These are phyloP conservation scores for Phrixothrix hirtus DNA, from an alignment of 2,888 invertebrate species.

Conservation along the genomic window DNA sequence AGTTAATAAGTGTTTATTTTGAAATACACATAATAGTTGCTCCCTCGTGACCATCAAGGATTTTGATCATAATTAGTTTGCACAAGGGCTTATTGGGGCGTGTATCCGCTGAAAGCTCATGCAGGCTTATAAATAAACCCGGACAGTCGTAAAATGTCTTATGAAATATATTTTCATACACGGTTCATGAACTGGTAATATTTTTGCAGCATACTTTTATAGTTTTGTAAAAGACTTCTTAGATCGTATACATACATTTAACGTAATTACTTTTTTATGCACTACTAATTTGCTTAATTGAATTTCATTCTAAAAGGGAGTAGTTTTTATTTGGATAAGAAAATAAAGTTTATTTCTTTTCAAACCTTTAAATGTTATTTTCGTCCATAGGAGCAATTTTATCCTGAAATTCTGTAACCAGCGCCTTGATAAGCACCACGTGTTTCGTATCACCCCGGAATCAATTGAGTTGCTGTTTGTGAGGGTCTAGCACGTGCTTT, in stretches of 20 bases:
- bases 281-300: too few species aligned
- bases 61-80: conserved; percentile 18
- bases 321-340: background rate
- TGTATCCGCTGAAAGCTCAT: conserved; percentile 10
- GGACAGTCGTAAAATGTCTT: conserved; percentile 8
- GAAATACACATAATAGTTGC: too few species aligned
- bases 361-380: conserved; percentile 1
- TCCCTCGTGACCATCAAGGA: conserved; percentile 12
- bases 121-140: conserved; percentile 3
- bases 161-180: background rate
- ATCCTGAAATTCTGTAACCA: conserved; percentile 8
- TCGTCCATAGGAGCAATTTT: conserved; percentile 7
- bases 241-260: too few species aligned
- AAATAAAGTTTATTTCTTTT: background rate
- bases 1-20: too few species aligned
- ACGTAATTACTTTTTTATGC: too few species aligned
- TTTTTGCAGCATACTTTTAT: too few species aligned
- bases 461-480: conserved; percentile 26
- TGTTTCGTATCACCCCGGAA: conserved; percentile 54
- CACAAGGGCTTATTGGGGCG: conserved; percentile 15
- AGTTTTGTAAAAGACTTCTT: too few species aligned
- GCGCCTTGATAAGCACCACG: conserved; percentile 7
- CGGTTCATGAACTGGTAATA: background rate
- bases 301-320: background rate
- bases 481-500: conserved; percentile 27